Evolutionary conservation across 2,113 vertebrate genomes (phyloP), one percentile per base, ranked within the genome.

Genomic region (Thamnophis sirtalis): DNA sequence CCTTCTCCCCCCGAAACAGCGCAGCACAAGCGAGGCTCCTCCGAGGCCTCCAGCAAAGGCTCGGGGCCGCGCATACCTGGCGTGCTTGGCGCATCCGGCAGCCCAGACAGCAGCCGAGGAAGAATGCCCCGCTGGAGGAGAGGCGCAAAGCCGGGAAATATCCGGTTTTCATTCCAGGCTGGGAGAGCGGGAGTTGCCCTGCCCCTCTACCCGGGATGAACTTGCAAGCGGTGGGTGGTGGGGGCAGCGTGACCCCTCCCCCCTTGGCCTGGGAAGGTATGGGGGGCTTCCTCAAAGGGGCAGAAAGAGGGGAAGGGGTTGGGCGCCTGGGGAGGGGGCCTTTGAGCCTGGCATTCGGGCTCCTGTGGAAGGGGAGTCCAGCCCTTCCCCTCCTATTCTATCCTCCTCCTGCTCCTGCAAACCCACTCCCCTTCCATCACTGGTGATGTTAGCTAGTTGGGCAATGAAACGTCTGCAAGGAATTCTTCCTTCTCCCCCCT

Each of bases 101-200:
- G 88, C 73, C 48, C 54, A 89, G 91, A 89, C 87, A 21, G 87
- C 22, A 0, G 60, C 60, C 60, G 43, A 28, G 54, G 86, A 54
- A 43, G 49, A 89, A 86, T 96, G 93, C 92, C 94, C 86, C 93
- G 87, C 92, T 85, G 92, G 84, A 88, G 93, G 94, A 95, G 93
- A 92, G 33, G 51, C 53, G 2, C 92, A 93, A 94, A 94, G 94
- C 94, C 84, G 43, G 87, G 87, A 94, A 96, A 93, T 94, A 93
- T 91, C 93, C 88, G 92, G 92, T 96, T 96, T 94, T 91, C 89
- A 33, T 86, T 8, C 49, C 0, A 90, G 48, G 15, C 84, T 0
- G 1, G 49, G 89, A 6, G 51, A 92, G 51, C 2, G 0, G 1
- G 92, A 89, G 91, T 9, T 87, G 55, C 93, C 84, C 93, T 89